phyloP scores from a whole-genome alignment of 2,888 invertebrate genomes.

The Drosophila helvetica region DNA sequence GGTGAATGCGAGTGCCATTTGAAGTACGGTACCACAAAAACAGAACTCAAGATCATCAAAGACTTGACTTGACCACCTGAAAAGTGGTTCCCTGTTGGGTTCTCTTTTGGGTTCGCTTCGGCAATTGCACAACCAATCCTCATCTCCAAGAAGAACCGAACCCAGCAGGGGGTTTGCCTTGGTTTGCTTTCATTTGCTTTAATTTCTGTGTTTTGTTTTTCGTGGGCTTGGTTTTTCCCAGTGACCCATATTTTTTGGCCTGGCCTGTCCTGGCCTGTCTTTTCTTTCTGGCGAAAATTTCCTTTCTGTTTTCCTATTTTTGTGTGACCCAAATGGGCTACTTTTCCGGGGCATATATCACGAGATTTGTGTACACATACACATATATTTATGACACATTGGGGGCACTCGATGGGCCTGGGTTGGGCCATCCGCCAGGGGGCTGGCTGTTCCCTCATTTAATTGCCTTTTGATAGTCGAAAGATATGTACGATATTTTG shows the following conservation, averaged over 20 bases:
- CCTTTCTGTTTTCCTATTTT: not conserved
- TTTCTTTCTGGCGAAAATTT: conserved; percentile 23
- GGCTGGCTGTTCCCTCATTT: not conserved
- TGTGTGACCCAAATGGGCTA: conserved; percentile 21
- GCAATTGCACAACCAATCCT: not conserved
- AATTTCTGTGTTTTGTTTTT: not conserved
- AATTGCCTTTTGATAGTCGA: conserved; percentile 39
- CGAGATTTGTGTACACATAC: conserved; percentile 24
- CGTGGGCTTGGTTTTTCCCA: conserved; percentile 28
- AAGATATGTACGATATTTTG: not conserved
- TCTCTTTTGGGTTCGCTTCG: not conserved
- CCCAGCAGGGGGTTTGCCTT: conserved; percentile 23
- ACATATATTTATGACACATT: conserved; percentile 68
- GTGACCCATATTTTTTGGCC: conserved; percentile 45
- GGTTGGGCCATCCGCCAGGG: conserved; percentile 7
- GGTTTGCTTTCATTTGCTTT: not conserved
- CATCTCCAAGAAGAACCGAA: conserved; percentile 14
- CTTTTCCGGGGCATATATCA: conserved; percentile 37
- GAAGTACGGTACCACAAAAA: conserved; percentile 18
- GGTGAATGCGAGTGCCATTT: conserved; percentile 2
- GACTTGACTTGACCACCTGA: conserved; percentile 14
- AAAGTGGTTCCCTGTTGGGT: not conserved
- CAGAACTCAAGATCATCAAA: conserved; percentile 20
- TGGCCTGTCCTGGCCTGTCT: conserved; percentile 58
- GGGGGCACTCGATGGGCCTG: conserved; percentile 45